Percentiles rank a stretch among this genome's conserved stretches.
These are phyloP conservation scores for Acrocephalus kingi DNA, from an alignment of 2,113 vertebrate species.

Conservation along the genomic window DNA sequence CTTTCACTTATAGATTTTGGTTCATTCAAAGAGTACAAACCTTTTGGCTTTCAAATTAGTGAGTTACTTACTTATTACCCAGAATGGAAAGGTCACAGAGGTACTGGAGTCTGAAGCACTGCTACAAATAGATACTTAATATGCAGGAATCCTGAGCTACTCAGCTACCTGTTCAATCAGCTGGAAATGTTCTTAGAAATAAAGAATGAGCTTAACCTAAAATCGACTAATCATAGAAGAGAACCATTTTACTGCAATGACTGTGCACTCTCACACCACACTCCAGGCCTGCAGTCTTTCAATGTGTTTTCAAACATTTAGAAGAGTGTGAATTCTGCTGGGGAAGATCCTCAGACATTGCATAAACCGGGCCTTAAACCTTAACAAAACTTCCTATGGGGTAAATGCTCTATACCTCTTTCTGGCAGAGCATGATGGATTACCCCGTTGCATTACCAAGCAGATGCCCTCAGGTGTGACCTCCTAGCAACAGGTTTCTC, in stretches of 20 bases:
- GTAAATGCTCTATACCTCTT: background rate
- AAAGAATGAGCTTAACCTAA: background rate
- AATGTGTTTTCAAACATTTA: background rate
- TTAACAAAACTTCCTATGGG: background rate
- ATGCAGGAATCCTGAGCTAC: background rate
- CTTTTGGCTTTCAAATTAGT: background rate
- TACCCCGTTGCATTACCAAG: background rate
- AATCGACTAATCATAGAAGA: background rate
- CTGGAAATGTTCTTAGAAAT: background rate
- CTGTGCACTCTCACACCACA: accelerated
- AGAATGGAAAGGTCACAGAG: background rate
- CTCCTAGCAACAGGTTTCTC: background rate
- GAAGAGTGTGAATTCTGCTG: background rate
- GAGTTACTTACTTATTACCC: background rate
- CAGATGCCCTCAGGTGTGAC: accelerated
- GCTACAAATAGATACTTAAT: background rate
- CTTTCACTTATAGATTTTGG: background rate
- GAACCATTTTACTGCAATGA: background rate
- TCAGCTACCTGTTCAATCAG: background rate
- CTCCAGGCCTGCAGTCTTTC: background rate
- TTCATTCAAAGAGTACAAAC: background rate
- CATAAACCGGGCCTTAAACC: background rate
- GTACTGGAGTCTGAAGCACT: background rate
- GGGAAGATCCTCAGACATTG: background rate
- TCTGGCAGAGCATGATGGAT: background rate